A percentile compares a stretch with the other conserved stretches of the same genome.
Evolutionary conservation across 2,113 vertebrate genomes (phyloP).

Genomic region (Scartelaos histophorus): DNA sequence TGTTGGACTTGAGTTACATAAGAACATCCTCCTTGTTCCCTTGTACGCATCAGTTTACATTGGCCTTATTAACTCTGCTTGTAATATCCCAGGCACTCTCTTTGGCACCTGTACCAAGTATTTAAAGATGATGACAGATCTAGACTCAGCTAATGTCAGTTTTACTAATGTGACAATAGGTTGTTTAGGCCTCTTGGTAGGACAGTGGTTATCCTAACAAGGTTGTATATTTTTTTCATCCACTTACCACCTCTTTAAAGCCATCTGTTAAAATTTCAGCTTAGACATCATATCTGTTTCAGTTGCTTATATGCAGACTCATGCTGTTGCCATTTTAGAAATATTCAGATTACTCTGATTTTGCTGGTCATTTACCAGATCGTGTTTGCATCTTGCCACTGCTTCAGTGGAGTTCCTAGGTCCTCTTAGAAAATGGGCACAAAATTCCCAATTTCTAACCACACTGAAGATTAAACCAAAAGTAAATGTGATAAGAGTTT

Average conservation of each 20-base stretch:
- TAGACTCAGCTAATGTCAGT: neutral
- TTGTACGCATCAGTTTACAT: neutral
- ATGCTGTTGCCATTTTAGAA: no score
- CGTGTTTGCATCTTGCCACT: no score
- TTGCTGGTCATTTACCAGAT: no score
- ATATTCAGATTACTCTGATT: no score
- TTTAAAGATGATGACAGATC: constrained; percentile 10
- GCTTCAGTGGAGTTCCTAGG: no score
- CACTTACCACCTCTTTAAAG: neutral
- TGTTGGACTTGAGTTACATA: constrained; percentile 36
- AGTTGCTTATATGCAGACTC: no score
- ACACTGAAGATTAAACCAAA: no score
- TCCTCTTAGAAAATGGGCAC: no score
- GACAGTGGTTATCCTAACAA: neutral
- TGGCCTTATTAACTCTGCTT: neutral
- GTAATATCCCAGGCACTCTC: constrained; percentile 6
- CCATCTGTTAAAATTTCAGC: no score
- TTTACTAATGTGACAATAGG: neutral
- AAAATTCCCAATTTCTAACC: no score
- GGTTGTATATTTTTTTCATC: neutral
- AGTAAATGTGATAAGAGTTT: no score
- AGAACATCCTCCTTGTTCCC: constrained; percentile 14
- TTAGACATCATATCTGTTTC: no score
- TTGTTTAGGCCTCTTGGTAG: neutral
- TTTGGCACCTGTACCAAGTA: neutral